Base-by-base conservation (phyloP, 2,113 vertebrate species). In the Uria aalge region DNA sequence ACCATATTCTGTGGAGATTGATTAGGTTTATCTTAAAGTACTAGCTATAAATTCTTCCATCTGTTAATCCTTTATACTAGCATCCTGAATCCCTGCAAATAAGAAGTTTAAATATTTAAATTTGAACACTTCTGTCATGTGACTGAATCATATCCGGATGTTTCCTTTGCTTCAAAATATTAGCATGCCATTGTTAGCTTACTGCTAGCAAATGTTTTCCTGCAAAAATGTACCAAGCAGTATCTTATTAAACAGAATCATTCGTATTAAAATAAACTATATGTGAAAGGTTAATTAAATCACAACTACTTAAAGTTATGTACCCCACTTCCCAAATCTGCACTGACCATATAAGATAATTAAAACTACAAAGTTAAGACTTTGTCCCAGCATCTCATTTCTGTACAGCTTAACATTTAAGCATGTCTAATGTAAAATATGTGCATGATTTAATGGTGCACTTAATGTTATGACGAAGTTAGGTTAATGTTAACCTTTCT, bases 401-500 rank as follows among this genome's bases (percentile, higher is more conserved):
- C 34, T 83, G 52, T 40, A 34, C 12, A n/a, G 29, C 59, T 92
- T 88, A 79, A 45, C 8, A 64, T 82, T 73, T 90, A 68, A 93
- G 9, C 53, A 48, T 48, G 23, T 72, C 74, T 75, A 43, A 87
- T 72, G 20, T 81, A 48, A 88, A 79, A 93, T 86, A 89, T 12
- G 9, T 68, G 34, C 27, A 72, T 83, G 75, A 85, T n/a, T 85
- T 83, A 94, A 53, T 57, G 36, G 45, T 79, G 41, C 7, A 40
- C 15, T 68, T 79, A 47, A 76, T 48, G 36, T 73, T 86, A 59
- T 36, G 36, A 86, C 73, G 38, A 83, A 91, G 36, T 84, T 86
- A 83, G 50, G 78, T 60, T 96, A 69, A 77, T 83, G 27, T 21
- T 92, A 92, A 94, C 40, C 19, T 91, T 88, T 92, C 66, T 78